phyloP scores from a whole-genome alignment of 2,888 invertebrate genomes.

The Ophraella communa region DNA sequence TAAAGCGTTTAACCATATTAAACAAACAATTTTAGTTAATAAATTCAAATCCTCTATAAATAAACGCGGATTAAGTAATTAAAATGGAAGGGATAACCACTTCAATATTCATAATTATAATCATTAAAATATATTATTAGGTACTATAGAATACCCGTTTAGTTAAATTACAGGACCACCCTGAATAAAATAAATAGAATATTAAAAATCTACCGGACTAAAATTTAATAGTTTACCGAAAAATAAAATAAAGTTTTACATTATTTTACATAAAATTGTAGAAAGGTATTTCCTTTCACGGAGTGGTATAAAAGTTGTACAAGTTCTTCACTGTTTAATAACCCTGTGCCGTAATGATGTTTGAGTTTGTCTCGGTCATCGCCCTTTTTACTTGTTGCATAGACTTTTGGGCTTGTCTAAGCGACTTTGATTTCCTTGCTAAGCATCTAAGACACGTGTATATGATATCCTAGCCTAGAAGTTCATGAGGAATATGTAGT shows the following conservation, averaged over 20 bases:
- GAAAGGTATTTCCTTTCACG: constrained; percentile 3
- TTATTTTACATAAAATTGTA: constrained; percentile 11
- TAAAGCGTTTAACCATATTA: too few species aligned
- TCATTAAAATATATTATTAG: neutral
- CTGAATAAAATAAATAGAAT: neutral
- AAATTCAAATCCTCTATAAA: too few species aligned
- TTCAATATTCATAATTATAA: too few species aligned
- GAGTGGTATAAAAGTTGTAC: constrained; percentile 14
- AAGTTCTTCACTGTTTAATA: constrained; percentile 50
- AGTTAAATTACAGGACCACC: neutral
- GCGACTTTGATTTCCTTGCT: constrained; percentile 45
- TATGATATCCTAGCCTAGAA: constrained; percentile 27
- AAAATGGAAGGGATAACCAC: too few species aligned
- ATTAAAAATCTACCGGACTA: neutral
- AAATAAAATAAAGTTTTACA: neutral
- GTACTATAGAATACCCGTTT: too few species aligned
- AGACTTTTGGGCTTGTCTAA: constrained; percentile 51
- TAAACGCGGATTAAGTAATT: too few species aligned
- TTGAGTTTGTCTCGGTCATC: constrained; percentile 51
- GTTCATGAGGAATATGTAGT: neutral
- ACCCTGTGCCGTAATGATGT: constrained; percentile 57
- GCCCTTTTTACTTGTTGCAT: constrained; percentile 55
- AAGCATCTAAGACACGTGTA: constrained; percentile 44
- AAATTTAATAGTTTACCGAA: neutral
- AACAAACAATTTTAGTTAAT: too few species aligned